Base-by-base conservation (phyloP, 2,113 vertebrate genomes). In the Chaetops frenatus region DNA sequence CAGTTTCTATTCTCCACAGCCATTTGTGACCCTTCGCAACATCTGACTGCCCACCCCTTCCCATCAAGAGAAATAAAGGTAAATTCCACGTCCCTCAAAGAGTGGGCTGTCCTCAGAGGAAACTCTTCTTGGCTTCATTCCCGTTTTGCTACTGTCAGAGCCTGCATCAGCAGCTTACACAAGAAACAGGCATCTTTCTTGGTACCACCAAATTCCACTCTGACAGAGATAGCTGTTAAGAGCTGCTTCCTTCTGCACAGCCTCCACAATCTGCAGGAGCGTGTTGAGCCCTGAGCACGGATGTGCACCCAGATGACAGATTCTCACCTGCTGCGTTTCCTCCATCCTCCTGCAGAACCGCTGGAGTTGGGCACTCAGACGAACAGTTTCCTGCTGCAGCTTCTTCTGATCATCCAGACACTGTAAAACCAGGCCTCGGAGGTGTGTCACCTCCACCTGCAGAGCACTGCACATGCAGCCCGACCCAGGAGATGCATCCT, bases 371-470 rank as follows among this genome's bases (percentile, higher is more conserved):
- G 95, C 95, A 67, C 92, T 97, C 86, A 98, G 97, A 81, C 86
- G 95, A 83, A 97, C 6, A 20, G 98, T 99, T 84, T 98, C 97
- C 84, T 98, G 96, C 73, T 98, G 97, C 47, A 98, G 92, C 71
- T 92, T 96, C 95, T 98, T 97, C 86, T 98, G 98, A 79, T 98
- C 97, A 64, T 97, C 96, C 96, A 98, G 90, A 96, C 98, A 98
- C 88, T 97, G 96, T 35, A 97, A 94, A 89, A 98, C 97, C 90
- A 98, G 87, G 53, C 91, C 95, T 84, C 97, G 96, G 66, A 98
- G 66, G 28, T 96, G 95, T 0, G 85, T 81, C 19, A 98, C 97
- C 88, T 98, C 98, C 35, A 78, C 81, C 62, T 87, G 98, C 95
- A 96, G 97, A 87, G 96, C 50, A 50, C 95, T 92, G 86, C 98